Evolutionary conservation across 2,797 vertebrate genomes (phyloP).

Genomic region (Picus viridis): DNA sequence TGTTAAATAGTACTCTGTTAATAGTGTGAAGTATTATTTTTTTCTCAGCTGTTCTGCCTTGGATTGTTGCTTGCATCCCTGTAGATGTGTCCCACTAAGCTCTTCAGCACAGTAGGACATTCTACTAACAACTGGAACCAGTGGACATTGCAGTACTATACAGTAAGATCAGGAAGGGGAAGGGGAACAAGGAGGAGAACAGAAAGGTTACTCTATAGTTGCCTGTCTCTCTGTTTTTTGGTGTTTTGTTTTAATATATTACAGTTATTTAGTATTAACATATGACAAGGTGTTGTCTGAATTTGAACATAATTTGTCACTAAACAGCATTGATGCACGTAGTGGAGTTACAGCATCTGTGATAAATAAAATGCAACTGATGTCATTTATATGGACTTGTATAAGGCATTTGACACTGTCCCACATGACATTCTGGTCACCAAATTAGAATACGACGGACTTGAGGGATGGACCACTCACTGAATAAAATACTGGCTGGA

Average conservation of each 20-base stretch:
- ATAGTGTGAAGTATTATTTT: conserved; percentile 59
- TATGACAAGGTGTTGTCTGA: conserved; percentile 71
- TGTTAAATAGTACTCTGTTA: neutral
- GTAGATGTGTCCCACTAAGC: conserved; percentile 73
- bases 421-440: too few relatives aligned
- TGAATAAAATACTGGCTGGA: too few relatives aligned
- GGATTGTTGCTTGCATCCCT: conserved; percentile 62
- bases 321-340: conserved; percentile 58
- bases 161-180: conserved; percentile 15
- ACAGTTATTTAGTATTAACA: conserved; percentile 75
- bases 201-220: conserved; percentile 63
- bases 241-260: conserved; percentile 50
- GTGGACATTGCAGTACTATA: conserved; percentile 41
- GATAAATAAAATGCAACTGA: too few relatives aligned
- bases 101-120: conserved; percentile 66
- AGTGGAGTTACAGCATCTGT: too few relatives aligned
- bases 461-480: too few relatives aligned
- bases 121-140: conserved; percentile 68
- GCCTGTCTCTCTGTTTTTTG: neutral
- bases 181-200: neutral
- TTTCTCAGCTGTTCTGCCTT: conserved; percentile 51
- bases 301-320: conserved; percentile 78
- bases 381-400: too few relatives aligned
- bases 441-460: too few relatives aligned
- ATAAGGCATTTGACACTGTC: too few relatives aligned